Base-by-base conservation (phyloP, 2,797 vertebrate species). In the Bryconaethiops microstoma region DNA sequence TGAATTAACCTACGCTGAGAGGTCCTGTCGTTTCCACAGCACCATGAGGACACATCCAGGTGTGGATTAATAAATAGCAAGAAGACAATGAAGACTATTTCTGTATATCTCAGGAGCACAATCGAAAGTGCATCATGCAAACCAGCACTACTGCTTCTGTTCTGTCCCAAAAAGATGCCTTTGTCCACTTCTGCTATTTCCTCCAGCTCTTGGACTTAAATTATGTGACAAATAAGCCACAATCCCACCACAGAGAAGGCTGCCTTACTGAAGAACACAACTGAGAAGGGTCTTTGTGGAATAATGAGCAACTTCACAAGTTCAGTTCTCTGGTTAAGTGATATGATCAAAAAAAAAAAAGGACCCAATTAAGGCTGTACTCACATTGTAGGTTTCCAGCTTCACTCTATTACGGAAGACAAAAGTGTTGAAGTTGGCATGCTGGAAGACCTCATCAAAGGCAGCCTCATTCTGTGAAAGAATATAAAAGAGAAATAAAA, bases 361-460 rank as follows among this genome's bases (percentile, higher is more conserved):
- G 60, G 50, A n/a, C 35, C 55, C 57, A 60, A 67, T 79, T 80
- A 68, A 50, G 25, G 29, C 40, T 54, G 9, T 82, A 96, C 98
- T 97, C 88, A 99, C 98, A 0, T 99, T 99, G 87, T 97, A 99
- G 0, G 96, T 99, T 90, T 99, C 98, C 74, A 97, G 88, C 87
- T 99, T 99, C 83, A 98, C 95, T 88, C 98, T 88, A 93, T 95
- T 95, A 78, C 90, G 95, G 92, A 99, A 99, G 52, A 95, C 90
- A 0, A 95, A 98, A 0, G 96, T 95, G 81, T 94, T 94, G 90
- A 99, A 99, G 92, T 95, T 97, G 88, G 97, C 96, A 50, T 96
- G 94, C 70, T 98, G 96, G 88, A 99, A 96, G 83, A 98, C 86
- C 83, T 98, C 97, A 4, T 98, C 97, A 77, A 96, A 99, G 0